phyloP scores from a whole-genome alignment of 1,140 invertebrate species.

The Melitaea cinxia region DNA sequence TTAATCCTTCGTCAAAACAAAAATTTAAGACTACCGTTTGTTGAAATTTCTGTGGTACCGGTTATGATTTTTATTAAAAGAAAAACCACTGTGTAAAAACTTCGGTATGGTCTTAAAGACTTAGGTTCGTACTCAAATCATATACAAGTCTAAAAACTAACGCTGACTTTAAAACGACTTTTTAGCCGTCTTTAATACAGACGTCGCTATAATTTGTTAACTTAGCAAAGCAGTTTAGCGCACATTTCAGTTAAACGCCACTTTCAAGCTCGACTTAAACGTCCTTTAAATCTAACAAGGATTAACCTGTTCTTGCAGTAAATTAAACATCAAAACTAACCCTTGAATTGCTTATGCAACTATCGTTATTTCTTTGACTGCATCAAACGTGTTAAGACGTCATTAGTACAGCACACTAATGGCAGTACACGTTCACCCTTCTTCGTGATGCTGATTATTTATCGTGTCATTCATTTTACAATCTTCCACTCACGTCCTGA shows the following conservation, averaged over 20 bases:
- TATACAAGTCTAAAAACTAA: too few species aligned
- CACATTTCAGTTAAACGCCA: neutral
- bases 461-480: conserved; percentile 16
- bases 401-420: conserved; percentile 1
- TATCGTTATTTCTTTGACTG: conserved; percentile 1
- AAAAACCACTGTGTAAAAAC: too few species aligned
- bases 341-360: conserved; percentile 3
- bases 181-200: too few species aligned
- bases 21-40: too few species aligned
- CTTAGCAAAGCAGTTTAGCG: neutral
- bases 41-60: too few species aligned
- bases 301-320: neutral
- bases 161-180: too few species aligned
- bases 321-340: conserved; percentile 9
- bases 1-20: too few species aligned
- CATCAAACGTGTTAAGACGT: neutral
- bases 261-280: neutral
- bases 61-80: too few species aligned
- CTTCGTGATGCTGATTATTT: conserved; percentile 9
- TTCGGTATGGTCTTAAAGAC: too few species aligned
- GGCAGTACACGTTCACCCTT: neutral
- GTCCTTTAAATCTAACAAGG: neutral
- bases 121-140: too few species aligned
- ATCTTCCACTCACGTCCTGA: conserved; percentile 3
- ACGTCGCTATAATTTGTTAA: neutral